phyloP scores from a whole-genome alignment of 2,113 vertebrate species.

The Hippocampus abdominalis region DNA sequence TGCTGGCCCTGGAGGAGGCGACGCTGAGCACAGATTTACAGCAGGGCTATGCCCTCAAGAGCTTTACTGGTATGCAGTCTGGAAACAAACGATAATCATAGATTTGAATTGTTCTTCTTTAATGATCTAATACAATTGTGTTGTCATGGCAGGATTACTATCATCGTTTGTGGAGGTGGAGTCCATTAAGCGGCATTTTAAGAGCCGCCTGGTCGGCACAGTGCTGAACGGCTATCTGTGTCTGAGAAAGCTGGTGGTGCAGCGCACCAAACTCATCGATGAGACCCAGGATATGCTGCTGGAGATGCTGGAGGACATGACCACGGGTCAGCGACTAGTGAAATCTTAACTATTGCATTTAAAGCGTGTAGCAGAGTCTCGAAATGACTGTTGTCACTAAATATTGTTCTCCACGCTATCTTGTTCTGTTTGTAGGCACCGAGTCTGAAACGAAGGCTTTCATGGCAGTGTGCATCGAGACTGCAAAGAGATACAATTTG shows the following conservation, averaged over 20 bases:
- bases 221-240: constrained; percentile 97
- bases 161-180: constrained; percentile 98
- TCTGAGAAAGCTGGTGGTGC: constrained; percentile 91
- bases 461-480: constrained; percentile 99
- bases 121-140: neutral
- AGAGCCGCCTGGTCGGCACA: constrained; percentile 92
- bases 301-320: constrained; percentile 99
- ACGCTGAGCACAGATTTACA: constrained; percentile 95
- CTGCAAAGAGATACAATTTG: constrained; percentile 93
- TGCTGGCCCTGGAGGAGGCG: constrained; percentile 93
- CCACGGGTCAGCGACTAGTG: constrained; percentile 79
- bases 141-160: constrained; percentile 77
- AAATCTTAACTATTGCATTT: neutral
- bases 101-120: neutral
- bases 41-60: constrained; percentile 97
- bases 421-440: constrained; percentile 75
- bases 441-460: constrained; percentile 98
- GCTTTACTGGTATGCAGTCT: constrained; percentile 84
- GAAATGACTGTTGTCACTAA: neutral
- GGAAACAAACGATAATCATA: neutral
- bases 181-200: constrained; percentile 97
- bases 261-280: constrained; percentile 97
- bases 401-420: neutral
- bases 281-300: constrained; percentile 98
- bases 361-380: neutral